These are phyloP conservation scores for Drosophila rufa DNA, from an alignment of 1,140 invertebrate genomes.

Conservation along the genomic window DNA sequence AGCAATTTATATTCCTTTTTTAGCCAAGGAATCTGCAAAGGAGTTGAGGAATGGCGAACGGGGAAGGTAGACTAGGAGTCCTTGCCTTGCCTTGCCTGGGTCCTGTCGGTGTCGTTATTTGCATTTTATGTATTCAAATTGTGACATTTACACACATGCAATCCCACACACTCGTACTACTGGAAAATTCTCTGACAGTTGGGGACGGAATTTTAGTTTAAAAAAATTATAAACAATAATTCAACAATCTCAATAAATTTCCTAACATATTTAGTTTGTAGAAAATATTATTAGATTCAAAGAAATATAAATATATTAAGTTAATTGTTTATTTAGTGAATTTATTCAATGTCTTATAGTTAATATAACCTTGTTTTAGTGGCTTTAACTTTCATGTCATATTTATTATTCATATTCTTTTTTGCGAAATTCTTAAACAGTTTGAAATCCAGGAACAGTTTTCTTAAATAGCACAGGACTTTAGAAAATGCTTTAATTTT, in stretches of 20 bases:
- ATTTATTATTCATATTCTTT: too few species aligned
- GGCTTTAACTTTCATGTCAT: too few species aligned
- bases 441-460: too few species aligned
- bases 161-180: conserved; percentile 22
- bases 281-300: too few species aligned
- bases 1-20: conserved; percentile 73
- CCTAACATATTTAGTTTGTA: not conserved
- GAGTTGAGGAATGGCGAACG: conserved; percentile 26
- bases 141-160: conserved; percentile 77
- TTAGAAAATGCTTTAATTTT: too few species aligned
- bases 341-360: not conserved
- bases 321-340: too few species aligned
- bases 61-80: conserved; percentile 27
- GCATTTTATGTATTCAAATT: conserved; percentile 83
- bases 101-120: conserved; percentile 65
- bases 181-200: conserved; percentile 18
- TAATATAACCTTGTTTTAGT: not conserved
- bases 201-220: not conserved
- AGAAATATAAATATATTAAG: too few species aligned
- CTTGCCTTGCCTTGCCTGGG: conserved; percentile 35
- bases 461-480: too few species aligned
- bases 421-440: too few species aligned
- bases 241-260: not conserved
- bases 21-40: conserved; percentile 46
- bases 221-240: rapidly evolving